Evolutionary conservation across 2,888 invertebrate genomes (phyloP).

Genomic region (Drosophila nr. fundita): DNA sequence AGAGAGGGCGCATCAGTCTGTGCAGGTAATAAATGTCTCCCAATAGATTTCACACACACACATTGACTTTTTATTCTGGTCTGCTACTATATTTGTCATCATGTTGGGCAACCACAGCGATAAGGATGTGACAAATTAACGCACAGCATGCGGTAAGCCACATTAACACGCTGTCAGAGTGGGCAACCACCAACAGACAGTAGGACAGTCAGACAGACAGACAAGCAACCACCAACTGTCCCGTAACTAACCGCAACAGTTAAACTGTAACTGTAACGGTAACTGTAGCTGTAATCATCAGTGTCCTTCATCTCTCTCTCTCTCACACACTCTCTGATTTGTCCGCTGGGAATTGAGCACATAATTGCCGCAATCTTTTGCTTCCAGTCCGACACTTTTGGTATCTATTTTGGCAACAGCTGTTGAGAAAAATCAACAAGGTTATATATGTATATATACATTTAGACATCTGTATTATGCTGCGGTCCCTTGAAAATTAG

Average conservation of each 20-base stretch:
- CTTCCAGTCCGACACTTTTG: constrained; percentile 12
- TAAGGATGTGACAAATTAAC: constrained; percentile 73
- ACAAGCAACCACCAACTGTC: constrained; percentile 45
- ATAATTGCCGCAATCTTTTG: constrained; percentile 68
- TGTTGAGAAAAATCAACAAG: constrained; percentile 40
- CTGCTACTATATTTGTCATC: constrained; percentile 61
- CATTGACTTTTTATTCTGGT: neutral
- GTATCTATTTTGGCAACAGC: constrained; percentile 58
- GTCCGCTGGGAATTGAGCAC: constrained; percentile 66
- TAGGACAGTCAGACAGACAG: neutral
- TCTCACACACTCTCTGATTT: constrained; percentile 62
- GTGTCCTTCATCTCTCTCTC: constrained; percentile 45
- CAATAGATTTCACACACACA: constrained; percentile 70
- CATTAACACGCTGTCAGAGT: constrained; percentile 49
- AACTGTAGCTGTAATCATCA: constrained; percentile 33
- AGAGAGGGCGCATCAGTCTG: neutral
- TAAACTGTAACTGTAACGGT: constrained; percentile 35
- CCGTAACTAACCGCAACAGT: constrained; percentile 65
- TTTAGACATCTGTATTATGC: constrained; percentile 2
- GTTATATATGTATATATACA: neutral
- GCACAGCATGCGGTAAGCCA: constrained; percentile 49
- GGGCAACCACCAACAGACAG: constrained; percentile 25
- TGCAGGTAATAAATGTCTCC: constrained; percentile 83
- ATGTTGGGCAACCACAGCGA: constrained; percentile 57
- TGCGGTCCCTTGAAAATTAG: neutral